Evolutionary conservation across 2,888 invertebrate species (phyloP), one percentile per base, ranked within the genome.

Genomic region (Cephus rjabovi): DNA sequence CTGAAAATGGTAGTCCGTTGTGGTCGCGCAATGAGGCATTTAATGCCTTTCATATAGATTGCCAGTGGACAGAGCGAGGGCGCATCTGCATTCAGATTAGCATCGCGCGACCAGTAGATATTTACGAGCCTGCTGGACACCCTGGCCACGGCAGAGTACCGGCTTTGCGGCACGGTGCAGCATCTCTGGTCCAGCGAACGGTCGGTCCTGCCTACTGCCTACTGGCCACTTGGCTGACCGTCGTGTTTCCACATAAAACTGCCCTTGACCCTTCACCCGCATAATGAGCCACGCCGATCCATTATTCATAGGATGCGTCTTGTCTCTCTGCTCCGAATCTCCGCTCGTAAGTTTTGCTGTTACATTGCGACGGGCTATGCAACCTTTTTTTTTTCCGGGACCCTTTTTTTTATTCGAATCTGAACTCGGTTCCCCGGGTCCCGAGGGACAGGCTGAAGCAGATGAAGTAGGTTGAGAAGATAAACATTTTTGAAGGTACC

Each of bases 201-300:
- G 75, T 77, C 71, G 75, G 74, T 78, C 76, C 73, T 76, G 77
- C 80, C 75, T 76, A 78, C 80, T 81, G 79, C 75, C 75, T 77
- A 77, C 76, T 40, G 76, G 80, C 78, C 82, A 83, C 85, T 81
- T 79, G 80, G 80, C 77, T 82, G 79, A 70, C 78, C 79, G 79
- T 73, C 74, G 81, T 87, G 85, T 86, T 86, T 86, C 85, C 86
- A 84, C 83, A 87, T 85, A 87, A 87, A 87, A 85, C 86, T 86
- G 89, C 87, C 89, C 89, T 89, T 88, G 89, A 89, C 89, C 88
- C 86, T 84, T 86, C 85, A 88, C 88, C 89, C 86, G 89, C 84
- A 89, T 89, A 89, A 89, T 89, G 88, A 89, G 87, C 85, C 85
- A 75, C 80, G 71, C 69, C 82, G 83, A 88, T 89, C 88, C 88